Percentiles rank a stretch among this genome's conserved stretches.
phyloP scores from a whole-genome alignment of 2,888 invertebrate genomes.

The Campoplex capitator region DNA sequence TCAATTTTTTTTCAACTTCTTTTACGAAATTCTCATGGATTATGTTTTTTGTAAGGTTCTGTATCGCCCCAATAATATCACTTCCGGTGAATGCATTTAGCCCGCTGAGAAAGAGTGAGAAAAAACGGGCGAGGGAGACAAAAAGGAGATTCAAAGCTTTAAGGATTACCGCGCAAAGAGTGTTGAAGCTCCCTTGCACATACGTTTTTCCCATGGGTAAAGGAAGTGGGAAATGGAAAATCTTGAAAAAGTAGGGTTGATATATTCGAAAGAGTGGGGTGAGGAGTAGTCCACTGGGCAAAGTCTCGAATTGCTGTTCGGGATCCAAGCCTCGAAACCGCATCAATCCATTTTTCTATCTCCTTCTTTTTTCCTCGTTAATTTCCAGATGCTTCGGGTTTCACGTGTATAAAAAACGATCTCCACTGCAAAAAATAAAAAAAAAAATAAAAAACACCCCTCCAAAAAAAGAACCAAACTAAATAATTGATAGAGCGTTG shows the following conservation, averaged over 20 bases:
- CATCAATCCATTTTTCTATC: constrained; percentile 4
- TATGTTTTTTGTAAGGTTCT: background rate
- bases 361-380: background rate
- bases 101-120: constrained; percentile 1
- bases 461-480: background rate
- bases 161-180: constrained; percentile 25
- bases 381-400: background rate
- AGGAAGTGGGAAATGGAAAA: constrained; percentile 26
- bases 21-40: background rate
- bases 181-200: constrained; percentile 19
- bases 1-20: background rate
- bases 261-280: constrained; percentile 13
- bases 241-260: constrained; percentile 26
- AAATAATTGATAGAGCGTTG: background rate
- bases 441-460: background rate
- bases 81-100: constrained; percentile 16
- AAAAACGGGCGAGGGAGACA: background rate
- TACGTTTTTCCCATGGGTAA: constrained; percentile 1
- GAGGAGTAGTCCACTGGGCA: background rate
- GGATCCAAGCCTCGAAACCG: background rate
- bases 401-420: background rate
- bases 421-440: background rate
- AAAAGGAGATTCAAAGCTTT: background rate
- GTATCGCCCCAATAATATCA: background rate
- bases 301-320: constrained; percentile 10